Percentiles rank a stretch among this genome's conserved stretches.
phyloP scores from a whole-genome alignment of 2,888 invertebrate species.

The Pyrocoelia pectoralis region DNA sequence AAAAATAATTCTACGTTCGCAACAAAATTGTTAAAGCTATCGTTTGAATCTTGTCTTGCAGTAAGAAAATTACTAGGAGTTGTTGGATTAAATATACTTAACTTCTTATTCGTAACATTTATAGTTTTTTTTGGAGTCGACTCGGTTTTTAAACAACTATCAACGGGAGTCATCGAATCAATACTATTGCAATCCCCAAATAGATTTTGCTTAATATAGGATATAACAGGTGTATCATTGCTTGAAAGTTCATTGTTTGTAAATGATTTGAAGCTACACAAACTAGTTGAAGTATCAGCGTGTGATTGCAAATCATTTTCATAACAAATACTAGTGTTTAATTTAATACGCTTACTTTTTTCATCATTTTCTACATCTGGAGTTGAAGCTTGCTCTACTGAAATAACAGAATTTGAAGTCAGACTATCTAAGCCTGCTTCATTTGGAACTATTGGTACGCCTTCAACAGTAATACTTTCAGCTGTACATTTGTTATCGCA shows the following conservation, averaged over 20 bases:
- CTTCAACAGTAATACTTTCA: neutral
- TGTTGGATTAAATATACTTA: slow-evolving; percentile 49
- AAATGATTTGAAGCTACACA: neutral
- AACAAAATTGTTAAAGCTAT: slow-evolving; percentile 63
- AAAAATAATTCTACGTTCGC: slow-evolving; percentile 62
- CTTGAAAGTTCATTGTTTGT: slow-evolving; percentile 9
- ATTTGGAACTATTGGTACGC: neutral
- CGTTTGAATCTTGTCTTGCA: slow-evolving; percentile 52
- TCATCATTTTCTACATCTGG: slow-evolving; percentile 5
- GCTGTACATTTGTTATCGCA: neutral
- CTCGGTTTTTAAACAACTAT: too few relatives aligned
- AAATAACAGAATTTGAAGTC: neutral
- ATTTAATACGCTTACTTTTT: slow-evolving; percentile 21
- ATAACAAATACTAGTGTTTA: slow-evolving; percentile 8
- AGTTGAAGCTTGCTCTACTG: slow-evolving; percentile 9
- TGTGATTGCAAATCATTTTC: neutral
- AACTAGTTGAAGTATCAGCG: neutral
- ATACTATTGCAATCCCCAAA: neutral
- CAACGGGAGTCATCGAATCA: too few relatives aligned
- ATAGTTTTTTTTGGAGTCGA: too few relatives aligned
- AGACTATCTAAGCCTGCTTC: neutral
- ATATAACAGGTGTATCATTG: neutral
- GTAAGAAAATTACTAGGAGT: neutral
- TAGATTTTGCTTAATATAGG: slow-evolving; percentile 22
- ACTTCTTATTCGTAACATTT: slow-evolving; percentile 42